Evolutionary conservation across 2,888 invertebrate genomes (phyloP).

Genomic region (Carpatolechia fugitivella): DNA sequence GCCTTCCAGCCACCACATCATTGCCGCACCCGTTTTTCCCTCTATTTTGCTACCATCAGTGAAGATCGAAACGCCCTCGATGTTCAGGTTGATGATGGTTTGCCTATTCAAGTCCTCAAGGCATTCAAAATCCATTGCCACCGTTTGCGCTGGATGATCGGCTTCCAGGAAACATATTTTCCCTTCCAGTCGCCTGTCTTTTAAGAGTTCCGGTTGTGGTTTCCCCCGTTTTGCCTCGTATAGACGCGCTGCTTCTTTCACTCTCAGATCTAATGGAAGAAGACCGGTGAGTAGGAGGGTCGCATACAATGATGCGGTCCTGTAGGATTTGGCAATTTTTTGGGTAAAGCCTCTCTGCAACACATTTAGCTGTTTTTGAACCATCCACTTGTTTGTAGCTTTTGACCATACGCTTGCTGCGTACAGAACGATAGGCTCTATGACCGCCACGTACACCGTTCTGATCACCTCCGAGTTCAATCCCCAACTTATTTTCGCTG

Average conservation of each 20-base stretch:
- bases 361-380: not conserved
- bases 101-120: not conserved
- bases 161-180: not conserved
- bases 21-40: not conserved
- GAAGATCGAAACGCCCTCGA: too few relatives aligned
- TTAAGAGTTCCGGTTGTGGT: too few relatives aligned
- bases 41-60: not conserved
- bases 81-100: too few relatives aligned
- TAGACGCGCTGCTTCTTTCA: not conserved
- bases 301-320: slow-evolving; percentile 20
- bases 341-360: not conserved
- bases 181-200: slow-evolving; percentile 21
- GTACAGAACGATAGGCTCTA: not conserved
- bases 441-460: slow-evolving; percentile 1
- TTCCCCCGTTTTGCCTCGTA: not conserved
- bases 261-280: not conserved
- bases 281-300: slow-evolving; percentile 14
- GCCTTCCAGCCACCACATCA: not conserved
- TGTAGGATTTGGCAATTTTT: slow-evolving; percentile 17
- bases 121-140: not conserved
- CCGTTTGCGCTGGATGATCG: slow-evolving; percentile 10
- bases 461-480: not conserved
- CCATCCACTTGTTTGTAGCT: not conserved
- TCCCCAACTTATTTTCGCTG: too few relatives aligned
- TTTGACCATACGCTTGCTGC: slow-evolving; percentile 20